Evolutionary conservation across 2,113 vertebrate genomes (phyloP).

Genomic region (Stictonetta naevosa): DNA sequence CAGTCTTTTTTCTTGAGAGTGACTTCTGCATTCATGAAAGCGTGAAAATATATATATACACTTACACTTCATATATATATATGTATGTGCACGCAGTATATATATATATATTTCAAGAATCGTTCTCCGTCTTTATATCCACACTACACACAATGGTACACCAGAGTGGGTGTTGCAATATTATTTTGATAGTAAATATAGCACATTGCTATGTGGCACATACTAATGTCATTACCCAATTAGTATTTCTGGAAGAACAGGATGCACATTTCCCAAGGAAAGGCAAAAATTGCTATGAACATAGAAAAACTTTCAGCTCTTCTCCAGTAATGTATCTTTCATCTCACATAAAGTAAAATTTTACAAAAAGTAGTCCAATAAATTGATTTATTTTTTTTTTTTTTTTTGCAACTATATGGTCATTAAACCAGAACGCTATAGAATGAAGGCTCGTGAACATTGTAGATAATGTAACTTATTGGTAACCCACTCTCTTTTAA

Average conservation of each 20-base stretch:
- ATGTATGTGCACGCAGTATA: background rate
- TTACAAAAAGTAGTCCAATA: background rate
- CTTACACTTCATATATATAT: background rate
- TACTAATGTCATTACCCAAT: conserved; percentile 4
- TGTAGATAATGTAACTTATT: background rate
- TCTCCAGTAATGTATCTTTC: background rate
- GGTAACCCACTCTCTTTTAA: background rate
- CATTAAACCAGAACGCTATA: background rate
- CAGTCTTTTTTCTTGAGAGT: background rate
- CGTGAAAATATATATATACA: conserved; percentile 5
- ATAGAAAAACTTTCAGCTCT: background rate
- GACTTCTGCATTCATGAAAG: conserved; percentile 58
- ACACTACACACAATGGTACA: background rate
- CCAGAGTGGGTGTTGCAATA: background rate
- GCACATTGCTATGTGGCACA: background rate
- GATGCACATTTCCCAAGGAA: background rate
- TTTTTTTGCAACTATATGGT: background rate
- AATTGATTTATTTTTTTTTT: background rate
- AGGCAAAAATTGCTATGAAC: background rate
- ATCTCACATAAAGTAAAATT: background rate
- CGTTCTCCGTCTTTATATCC: background rate
- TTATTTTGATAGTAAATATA: conserved; percentile 6
- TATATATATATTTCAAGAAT: background rate
- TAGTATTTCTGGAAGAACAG: background rate
- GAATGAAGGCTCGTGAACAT: background rate